Conservation (phyloP, 2,888 invertebrate species). For the Phyto melanocephala region DNA sequence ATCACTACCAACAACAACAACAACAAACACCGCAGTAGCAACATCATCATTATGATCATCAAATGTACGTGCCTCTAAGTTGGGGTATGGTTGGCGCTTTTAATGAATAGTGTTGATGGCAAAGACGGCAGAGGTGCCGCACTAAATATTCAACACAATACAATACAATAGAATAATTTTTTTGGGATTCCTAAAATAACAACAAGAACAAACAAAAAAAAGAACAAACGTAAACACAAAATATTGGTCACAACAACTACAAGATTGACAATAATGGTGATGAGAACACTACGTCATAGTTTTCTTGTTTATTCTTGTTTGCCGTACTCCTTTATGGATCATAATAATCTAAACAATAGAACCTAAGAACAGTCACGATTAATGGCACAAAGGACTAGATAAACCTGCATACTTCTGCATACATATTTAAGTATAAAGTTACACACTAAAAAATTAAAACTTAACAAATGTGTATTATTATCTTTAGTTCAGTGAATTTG, state of each 20-base stretch:
- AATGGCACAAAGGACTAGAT: neutral
- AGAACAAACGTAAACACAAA: neutral
- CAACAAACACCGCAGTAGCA: neutral
- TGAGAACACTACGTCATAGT: slow-evolving; percentile 10
- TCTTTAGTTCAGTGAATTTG: too few relatives aligned
- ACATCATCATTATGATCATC: neutral
- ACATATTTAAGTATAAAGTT: too few relatives aligned
- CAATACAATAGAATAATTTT: neutral
- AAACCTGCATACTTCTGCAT: too few relatives aligned
- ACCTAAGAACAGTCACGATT: neutral
- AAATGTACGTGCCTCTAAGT: neutral
- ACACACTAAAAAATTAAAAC: neutral
- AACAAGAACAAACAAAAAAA: neutral
- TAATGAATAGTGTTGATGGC: slow-evolving; percentile 12
- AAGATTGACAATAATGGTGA: neutral
- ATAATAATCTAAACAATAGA: slow-evolving; percentile 17
- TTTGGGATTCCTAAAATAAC: slow-evolving; percentile 23
- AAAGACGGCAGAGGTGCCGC: slow-evolving; percentile 10
- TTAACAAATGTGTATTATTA: too few relatives aligned
- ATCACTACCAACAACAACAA: neutral
- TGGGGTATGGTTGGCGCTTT: slow-evolving; percentile 4
- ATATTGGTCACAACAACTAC: neutral
- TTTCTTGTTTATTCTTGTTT: neutral
- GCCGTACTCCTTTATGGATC: neutral
- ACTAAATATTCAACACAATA: slow-evolving; percentile 23